Evolutionary conservation across 2,113 vertebrate genomes (phyloP), one percentile per base, ranked within the genome.

Genomic region (Lepus europaeus): DNA sequence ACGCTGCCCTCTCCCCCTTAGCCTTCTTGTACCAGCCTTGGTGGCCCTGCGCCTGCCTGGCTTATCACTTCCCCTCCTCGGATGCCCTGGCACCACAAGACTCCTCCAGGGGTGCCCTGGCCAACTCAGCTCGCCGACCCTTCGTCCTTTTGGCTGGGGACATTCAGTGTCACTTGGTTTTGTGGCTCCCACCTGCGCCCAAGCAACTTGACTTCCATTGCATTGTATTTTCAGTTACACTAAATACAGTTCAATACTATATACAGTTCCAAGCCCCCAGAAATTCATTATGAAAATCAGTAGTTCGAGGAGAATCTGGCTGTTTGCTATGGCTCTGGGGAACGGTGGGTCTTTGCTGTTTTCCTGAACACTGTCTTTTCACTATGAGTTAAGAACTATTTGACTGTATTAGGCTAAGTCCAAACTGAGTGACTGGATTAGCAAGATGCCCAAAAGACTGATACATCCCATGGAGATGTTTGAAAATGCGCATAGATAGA

Each of bases 31-130:
- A 17, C 2, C 3, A 64, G 92, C 83, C 39, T 5, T 16, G 0
- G 91, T 10, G n/a, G 56, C 56, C n/a, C n/a, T 1, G 7, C 63
- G 8, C 2, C 64, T 12, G 22, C 29, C 39, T 6, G 33, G 11
- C 36, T 13, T 6, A 0, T 1, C 5, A 23, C 36, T 2, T 4
- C 22, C 4, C 1, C 53, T 16, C 49, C 31, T 5, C 0, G 0
- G 25, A 6, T n/a, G 11, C 22, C 10, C n/a, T 1, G 0, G 45
- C 45, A 45, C 45, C 45, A 45, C 5, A 23, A 23, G n/a, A 53
- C n/a, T 23, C 53, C 78, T 51, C 36, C 68, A 23, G 12, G 29
- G 33, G 49, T 5, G 1, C 45, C 45, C 45, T 5, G 53, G 25
- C 16, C 84, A 27, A 4, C 29, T 4, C 64, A 36, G 49, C 27